Conservation (phyloP, 1,140 invertebrate species). For the Drosophila orosa region DNA sequence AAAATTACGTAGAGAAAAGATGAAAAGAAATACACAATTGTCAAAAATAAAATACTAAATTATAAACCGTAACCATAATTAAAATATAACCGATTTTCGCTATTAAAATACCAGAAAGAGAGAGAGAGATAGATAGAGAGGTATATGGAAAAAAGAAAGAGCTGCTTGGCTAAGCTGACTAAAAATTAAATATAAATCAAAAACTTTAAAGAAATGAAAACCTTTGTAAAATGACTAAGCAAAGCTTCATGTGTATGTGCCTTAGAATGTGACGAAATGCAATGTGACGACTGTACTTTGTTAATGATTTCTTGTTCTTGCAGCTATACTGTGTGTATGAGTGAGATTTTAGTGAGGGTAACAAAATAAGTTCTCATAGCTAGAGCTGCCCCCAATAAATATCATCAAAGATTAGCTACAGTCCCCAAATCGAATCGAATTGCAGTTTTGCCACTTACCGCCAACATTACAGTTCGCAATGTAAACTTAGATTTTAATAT, state of each 20-base stretch:
- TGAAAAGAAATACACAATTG: constrained; percentile 78
- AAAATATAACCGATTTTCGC: constrained; percentile 54
- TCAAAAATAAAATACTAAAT: constrained; percentile 77
- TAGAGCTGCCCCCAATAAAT: constrained; percentile 55
- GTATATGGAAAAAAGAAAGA: constrained; percentile 42
- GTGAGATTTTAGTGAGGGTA: constrained; percentile 22
- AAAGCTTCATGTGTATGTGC: constrained; percentile 64
- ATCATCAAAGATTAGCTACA: constrained; percentile 38
- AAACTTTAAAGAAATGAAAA: constrained; percentile 31
- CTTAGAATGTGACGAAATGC: constrained; percentile 40
- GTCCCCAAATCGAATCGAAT: constrained; percentile 34
- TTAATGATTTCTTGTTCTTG: constrained; percentile 1
- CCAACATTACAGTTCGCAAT: constrained; percentile 79
- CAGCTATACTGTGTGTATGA: constrained; percentile 10
- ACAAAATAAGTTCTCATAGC: constrained; percentile 73
- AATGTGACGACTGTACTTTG: constrained; percentile 59
- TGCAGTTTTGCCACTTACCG: constrained; percentile 74
- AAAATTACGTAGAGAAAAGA: constrained; percentile 69
- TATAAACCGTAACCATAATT: constrained; percentile 76
- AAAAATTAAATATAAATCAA: constrained; percentile 39
- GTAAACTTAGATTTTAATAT: constrained; percentile 66
- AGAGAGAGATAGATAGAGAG: constrained; percentile 15
- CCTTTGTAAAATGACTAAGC: constrained; percentile 50
- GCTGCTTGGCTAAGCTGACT: constrained; percentile 66
- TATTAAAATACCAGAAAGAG: constrained; percentile 54